phyloP scores from a whole-genome alignment of 2,888 invertebrate genomes.

The Charanyca ferruginea region DNA sequence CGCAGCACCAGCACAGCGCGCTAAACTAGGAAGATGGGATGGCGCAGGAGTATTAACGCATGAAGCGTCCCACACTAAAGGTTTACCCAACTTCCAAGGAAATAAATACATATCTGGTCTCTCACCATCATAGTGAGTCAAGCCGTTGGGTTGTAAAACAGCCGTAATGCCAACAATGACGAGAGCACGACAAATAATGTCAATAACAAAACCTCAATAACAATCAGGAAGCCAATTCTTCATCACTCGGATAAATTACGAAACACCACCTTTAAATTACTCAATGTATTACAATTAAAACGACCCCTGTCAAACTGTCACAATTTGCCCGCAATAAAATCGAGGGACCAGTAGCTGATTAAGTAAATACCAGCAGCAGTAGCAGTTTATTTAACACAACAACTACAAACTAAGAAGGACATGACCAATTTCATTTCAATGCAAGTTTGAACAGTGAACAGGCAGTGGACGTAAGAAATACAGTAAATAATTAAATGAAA shows the following conservation, averaged over 20 bases:
- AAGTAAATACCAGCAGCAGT: constrained; percentile 32
- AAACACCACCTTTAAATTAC: not conserved
- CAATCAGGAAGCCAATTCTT: not conserved
- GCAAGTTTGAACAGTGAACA: constrained; percentile 37
- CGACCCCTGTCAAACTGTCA: constrained; percentile 1
- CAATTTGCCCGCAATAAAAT: constrained; percentile 45
- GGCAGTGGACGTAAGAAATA: constrained; percentile 42
- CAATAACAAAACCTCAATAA: too few species aligned
- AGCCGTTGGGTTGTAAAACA: too few species aligned
- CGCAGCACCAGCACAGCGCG: too few species aligned
- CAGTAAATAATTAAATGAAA: constrained; percentile 49
- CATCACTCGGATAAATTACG: not conserved
- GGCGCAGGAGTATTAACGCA: too few species aligned
- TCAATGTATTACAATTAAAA: constrained; percentile 17
- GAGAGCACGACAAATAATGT: too few species aligned
- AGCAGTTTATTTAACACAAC: constrained; percentile 32
- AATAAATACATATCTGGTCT: too few species aligned
- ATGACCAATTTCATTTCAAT: constrained; percentile 58
- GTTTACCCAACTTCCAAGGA: too few species aligned
- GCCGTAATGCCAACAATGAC: too few species aligned
- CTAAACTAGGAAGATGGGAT: too few species aligned
- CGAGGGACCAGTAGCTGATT: constrained; percentile 23
- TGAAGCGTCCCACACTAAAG: too few species aligned
- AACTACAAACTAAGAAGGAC: constrained; percentile 39
- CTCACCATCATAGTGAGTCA: too few species aligned